Percentiles rank a stretch among this genome's conserved stretches.
phyloP scores from a whole-genome alignment of 2,888 invertebrate genomes.

The Limenitis camilla region DNA sequence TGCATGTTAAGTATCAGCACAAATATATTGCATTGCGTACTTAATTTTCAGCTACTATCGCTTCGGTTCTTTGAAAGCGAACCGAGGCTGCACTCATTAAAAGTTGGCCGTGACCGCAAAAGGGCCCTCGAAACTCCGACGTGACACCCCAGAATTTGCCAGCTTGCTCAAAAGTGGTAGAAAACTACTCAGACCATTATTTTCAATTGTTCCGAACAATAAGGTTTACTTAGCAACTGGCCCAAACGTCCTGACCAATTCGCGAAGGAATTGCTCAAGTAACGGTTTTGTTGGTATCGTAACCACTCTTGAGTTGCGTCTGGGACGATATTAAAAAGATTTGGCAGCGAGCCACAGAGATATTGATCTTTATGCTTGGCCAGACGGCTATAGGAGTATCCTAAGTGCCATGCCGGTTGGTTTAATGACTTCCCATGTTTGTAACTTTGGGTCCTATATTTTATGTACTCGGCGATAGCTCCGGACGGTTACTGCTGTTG shows the following conservation, averaged over 20 bases:
- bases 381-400: conserved; percentile 65
- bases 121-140: conserved; percentile 50
- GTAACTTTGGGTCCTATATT: conserved; percentile 57
- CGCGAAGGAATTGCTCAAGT: conserved; percentile 56
- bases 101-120: conserved; percentile 54
- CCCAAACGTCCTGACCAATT: conserved; percentile 45
- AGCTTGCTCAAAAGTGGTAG: conserved; percentile 59
- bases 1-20: conserved; percentile 25
- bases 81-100: conserved; percentile 59
- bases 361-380: conserved; percentile 72
- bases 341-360: conserved; percentile 69
- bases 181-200: conserved; percentile 53
- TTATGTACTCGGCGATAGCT: conserved; percentile 50
- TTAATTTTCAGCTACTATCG: conserved; percentile 45
- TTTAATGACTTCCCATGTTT: conserved; percentile 73
- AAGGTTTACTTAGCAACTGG: conserved; percentile 58
- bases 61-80: conserved; percentile 48
- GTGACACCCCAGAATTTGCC: conserved; percentile 52
- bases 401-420: conserved; percentile 62
- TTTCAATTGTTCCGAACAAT: conserved; percentile 62
- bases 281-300: conserved; percentile 72
- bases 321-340: conserved; percentile 72
- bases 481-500: conserved; percentile 47
- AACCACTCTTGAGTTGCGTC: conserved; percentile 65
- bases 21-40: conserved; percentile 26